Conservation (phyloP, 2,888 invertebrate species). For the Elysia crispata region DNA sequence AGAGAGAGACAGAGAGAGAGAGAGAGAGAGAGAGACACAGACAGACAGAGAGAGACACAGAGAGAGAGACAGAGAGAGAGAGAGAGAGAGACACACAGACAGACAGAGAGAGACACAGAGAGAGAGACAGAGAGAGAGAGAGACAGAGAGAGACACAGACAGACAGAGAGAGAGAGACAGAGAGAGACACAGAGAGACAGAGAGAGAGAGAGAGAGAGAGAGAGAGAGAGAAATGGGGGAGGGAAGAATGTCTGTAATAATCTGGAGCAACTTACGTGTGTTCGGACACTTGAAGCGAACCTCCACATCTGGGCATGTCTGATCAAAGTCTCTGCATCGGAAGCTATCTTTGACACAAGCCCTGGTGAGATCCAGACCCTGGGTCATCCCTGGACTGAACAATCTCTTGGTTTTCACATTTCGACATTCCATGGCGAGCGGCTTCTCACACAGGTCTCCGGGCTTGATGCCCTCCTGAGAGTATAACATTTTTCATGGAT, state of each 20-base stretch:
- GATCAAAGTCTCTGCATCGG: too few species aligned
- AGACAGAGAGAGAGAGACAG: constrained; percentile 18
- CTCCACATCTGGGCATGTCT: too few species aligned
- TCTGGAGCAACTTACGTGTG: too few species aligned
- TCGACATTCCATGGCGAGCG: too few species aligned
- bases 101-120: constrained; percentile 30
- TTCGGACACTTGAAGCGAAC: too few species aligned
- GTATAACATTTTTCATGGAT: too few species aligned
- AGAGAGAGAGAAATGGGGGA: background rate
- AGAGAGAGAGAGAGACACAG: constrained; percentile 35
- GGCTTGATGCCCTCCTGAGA: too few species aligned
- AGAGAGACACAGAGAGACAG: constrained; percentile 13
- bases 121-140: constrained; percentile 29
- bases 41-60: background rate
- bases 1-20: constrained; percentile 30
- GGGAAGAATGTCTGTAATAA: background rate
- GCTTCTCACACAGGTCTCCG: too few species aligned
- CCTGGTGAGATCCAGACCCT: too few species aligned
- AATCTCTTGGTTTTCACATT: too few species aligned
- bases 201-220: background rate
- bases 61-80: constrained; percentile 12
- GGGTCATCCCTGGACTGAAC: too few species aligned
- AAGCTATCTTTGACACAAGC: too few species aligned
- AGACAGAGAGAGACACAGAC: constrained; percentile 28
- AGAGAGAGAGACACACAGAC: constrained; percentile 30